A percentile compares a stretch with the other conserved stretches of the same genome.
Evolutionary conservation across 1,140 invertebrate species (phyloP).

Genomic region (Sinella curviseta): DNA sequence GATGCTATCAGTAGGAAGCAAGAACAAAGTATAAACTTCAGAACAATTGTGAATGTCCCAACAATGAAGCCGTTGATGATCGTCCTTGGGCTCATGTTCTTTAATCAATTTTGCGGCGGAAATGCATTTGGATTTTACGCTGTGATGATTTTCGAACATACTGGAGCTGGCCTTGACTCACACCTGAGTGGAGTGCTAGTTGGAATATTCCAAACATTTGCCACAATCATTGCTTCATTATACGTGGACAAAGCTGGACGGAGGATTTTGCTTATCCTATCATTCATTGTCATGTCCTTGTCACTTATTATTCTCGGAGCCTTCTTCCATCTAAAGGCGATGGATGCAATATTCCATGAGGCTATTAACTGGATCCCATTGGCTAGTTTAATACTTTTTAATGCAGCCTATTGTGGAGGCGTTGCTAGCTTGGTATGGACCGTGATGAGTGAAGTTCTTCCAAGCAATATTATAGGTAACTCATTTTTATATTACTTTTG

Average conservation of each 20-base stretch:
- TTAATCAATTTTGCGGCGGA: constrained; percentile 80
- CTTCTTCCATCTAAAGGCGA: constrained; percentile 40
- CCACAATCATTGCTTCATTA: constrained; percentile 49
- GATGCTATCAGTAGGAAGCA: background rate
- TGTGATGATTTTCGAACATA: constrained; percentile 68
- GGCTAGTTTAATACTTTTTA: constrained; percentile 18
- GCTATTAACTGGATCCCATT: constrained; percentile 32
- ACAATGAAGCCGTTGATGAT: constrained; percentile 67
- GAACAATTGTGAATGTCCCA: background rate
- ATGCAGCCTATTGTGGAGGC: constrained; percentile 46
- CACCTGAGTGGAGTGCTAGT: constrained; percentile 58
- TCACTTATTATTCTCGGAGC: constrained; percentile 41
- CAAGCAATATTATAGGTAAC: constrained; percentile 54
- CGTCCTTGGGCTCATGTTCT: constrained; percentile 73
- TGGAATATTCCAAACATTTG: constrained; percentile 48
- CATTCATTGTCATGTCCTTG: constrained; percentile 45
- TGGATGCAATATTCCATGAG: background rate
- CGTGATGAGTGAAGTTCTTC: constrained; percentile 59
- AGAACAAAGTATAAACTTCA: background rate
- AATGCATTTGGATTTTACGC: constrained; percentile 87
- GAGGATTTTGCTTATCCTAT: constrained; percentile 56
- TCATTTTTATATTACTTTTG: no score
- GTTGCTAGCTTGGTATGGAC: constrained; percentile 59
- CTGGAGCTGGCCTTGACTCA: constrained; percentile 59
- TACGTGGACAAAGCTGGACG: constrained; percentile 54